Evolutionary conservation across 2,888 invertebrate genomes (phyloP).

Genomic region (Phytoseiulus persimilis): DNA sequence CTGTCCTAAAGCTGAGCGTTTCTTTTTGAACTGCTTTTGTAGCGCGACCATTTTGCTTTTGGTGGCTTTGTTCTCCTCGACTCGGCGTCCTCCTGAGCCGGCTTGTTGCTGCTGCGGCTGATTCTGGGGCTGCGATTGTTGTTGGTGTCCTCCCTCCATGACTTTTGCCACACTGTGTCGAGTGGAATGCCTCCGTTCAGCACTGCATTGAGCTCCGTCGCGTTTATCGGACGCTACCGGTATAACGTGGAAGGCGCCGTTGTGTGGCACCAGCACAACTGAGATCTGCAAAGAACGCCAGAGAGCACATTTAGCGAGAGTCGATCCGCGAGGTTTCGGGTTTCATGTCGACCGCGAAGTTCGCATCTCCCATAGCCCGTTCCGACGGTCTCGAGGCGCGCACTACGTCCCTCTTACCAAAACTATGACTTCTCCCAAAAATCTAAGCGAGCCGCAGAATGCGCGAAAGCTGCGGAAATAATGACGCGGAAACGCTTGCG

Average conservation of each 20-base stretch:
- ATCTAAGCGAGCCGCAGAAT: too few relatives aligned
- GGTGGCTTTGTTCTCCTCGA: constrained; percentile 30
- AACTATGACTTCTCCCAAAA: too few relatives aligned
- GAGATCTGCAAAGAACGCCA: constrained; percentile 1
- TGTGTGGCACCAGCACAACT: constrained; percentile 32
- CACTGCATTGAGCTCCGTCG: constrained; percentile 18
- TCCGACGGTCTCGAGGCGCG: too few relatives aligned
- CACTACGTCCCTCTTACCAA: too few relatives aligned
- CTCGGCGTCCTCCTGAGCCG: constrained; percentile 10
- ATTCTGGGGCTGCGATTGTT: background rate
- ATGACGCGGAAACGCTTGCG: too few relatives aligned
- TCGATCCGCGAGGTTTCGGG: background rate
- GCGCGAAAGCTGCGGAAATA: too few relatives aligned
- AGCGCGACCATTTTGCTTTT: constrained; percentile 32
- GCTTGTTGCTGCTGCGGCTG: background rate
- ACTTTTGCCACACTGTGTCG: background rate
- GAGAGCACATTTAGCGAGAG: background rate
- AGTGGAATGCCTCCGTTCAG: constrained; percentile 15
- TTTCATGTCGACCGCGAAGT: too few relatives aligned
- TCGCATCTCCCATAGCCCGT: too few relatives aligned
- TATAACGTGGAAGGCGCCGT: constrained; percentile 33
- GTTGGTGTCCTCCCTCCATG: background rate
- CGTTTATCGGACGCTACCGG: constrained; percentile 26
- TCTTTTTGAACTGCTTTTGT: constrained; percentile 28
- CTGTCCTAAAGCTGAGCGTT: constrained; percentile 26